phyloP scores from a whole-genome alignment of 2,888 invertebrate species.

The Hyppa rectilinea region DNA sequence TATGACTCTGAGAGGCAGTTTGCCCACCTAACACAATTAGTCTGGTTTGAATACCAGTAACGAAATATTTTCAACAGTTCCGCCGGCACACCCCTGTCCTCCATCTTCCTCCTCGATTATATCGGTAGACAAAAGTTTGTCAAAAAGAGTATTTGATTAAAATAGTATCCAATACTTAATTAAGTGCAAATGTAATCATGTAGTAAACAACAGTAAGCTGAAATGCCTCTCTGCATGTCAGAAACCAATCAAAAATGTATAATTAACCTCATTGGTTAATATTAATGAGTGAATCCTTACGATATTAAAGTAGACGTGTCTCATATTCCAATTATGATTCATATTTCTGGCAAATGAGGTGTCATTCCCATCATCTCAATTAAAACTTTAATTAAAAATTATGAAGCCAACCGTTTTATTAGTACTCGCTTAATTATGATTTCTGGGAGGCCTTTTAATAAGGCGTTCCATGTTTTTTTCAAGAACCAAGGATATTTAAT shows the following conservation, averaged over 20 bases:
- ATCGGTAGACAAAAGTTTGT: too few species aligned
- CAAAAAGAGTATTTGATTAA: too few species aligned
- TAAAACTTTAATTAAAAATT: conserved; percentile 43
- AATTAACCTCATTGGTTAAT: conserved; percentile 34
- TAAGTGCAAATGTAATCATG: too few species aligned
- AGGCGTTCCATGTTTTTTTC: not conserved
- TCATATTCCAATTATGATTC: conserved; percentile 21
- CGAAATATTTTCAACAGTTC: too few species aligned
- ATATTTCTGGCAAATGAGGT: conserved; percentile 44
- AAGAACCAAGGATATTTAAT: not conserved
- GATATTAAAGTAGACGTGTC: conserved; percentile 23
- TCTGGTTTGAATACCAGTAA: too few species aligned
- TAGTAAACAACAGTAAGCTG: not conserved
- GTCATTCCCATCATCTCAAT: conserved; percentile 46
- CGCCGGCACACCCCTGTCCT: too few species aligned
- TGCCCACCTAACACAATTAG: too few species aligned
- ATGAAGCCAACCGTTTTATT: conserved; percentile 26
- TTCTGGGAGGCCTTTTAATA: not conserved
- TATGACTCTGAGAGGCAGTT: too few species aligned
- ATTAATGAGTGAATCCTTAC: conserved; percentile 10
- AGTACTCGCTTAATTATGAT: conserved; percentile 9
- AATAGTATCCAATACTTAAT: too few species aligned
- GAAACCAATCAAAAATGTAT: conserved; percentile 36
- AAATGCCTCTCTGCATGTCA: not conserved
- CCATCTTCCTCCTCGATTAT: too few species aligned